Evolutionary conservation across 1,140 invertebrate genomes (phyloP).

Genomic region (Ceratina calcarata): DNA sequence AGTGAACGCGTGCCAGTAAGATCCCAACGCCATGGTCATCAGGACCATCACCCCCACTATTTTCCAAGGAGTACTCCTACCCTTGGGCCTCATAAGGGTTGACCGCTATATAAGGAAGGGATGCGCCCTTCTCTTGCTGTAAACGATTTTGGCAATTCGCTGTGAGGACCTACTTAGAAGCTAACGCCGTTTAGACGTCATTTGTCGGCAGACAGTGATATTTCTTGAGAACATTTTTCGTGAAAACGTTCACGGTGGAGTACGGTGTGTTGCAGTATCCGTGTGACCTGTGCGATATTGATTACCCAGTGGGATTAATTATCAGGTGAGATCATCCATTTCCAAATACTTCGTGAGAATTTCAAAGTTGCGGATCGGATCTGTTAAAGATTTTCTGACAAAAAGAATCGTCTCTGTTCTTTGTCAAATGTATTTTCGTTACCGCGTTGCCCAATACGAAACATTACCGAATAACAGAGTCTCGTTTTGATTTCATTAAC

Average conservation of each 20-base stretch:
- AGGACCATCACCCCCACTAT: conserved; percentile 45
- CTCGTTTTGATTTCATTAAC: not conserved
- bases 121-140: conserved; percentile 42
- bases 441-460: not conserved
- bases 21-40: conserved; percentile 42
- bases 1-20: conserved; percentile 54
- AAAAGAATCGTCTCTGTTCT: not conserved
- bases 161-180: not conserved
- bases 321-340: conserved; percentile 51
- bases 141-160: conserved; percentile 38
- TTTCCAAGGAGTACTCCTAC: conserved; percentile 50
- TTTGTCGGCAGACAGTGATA: not conserved
- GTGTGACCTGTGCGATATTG: conserved; percentile 39
- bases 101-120: conserved; percentile 62
- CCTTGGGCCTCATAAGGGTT: conserved; percentile 58
- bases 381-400: not conserved
- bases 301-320: conserved; percentile 55
- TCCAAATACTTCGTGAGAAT: not conserved
- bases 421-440: not conserved
- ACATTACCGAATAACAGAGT: not conserved
- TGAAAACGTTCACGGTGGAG: not conserved
- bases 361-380: too few relatives aligned
- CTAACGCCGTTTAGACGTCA: not conserved
- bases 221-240: not conserved
- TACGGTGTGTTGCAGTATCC: conserved; percentile 60